These are phyloP conservation scores for Oreohelix idahoensis DNA, from an alignment of 1,140 invertebrate genomes.

Conservation along the genomic window DNA sequence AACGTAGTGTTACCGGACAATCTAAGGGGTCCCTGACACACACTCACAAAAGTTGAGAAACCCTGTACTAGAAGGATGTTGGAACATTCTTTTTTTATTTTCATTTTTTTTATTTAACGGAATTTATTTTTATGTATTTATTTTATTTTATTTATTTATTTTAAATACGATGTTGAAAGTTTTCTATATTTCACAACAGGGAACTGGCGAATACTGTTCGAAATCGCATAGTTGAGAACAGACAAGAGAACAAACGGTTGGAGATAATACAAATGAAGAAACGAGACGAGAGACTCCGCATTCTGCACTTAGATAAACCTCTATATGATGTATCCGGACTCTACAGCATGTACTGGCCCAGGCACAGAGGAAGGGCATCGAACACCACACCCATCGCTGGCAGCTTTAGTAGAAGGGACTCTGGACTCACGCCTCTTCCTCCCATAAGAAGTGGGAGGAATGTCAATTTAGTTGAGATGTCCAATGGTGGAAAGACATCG, in stretches of 20 bases:
- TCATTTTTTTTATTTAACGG: no score
- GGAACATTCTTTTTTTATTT: no score
- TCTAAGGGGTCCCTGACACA: no score
- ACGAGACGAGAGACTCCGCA: constrained; percentile 51
- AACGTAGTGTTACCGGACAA: no score
- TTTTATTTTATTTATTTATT: no score
- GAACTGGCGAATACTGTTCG: constrained; percentile 55
- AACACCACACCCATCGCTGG: neutral
- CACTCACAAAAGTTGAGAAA: no score
- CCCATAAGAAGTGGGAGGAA: neutral
- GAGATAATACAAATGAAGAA: constrained; percentile 51
- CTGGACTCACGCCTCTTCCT: constrained; percentile 15
- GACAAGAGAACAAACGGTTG: constrained; percentile 53
- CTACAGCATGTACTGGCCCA: constrained; percentile 46
- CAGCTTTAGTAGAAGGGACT: constrained; percentile 23
- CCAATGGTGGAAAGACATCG: neutral
- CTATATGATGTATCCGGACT: constrained; percentile 43
- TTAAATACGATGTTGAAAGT: no score
- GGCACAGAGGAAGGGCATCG: neutral
- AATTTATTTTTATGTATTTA: no score
- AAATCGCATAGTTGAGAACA: constrained; percentile 59
- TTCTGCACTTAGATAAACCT: constrained; percentile 50
- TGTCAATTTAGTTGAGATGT: neutral
- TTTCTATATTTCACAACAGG: constrained; percentile 41
- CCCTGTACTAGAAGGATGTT: no score